Base-by-base conservation (phyloP, 2,888 invertebrate genomes). In the Elegia similella region DNA sequence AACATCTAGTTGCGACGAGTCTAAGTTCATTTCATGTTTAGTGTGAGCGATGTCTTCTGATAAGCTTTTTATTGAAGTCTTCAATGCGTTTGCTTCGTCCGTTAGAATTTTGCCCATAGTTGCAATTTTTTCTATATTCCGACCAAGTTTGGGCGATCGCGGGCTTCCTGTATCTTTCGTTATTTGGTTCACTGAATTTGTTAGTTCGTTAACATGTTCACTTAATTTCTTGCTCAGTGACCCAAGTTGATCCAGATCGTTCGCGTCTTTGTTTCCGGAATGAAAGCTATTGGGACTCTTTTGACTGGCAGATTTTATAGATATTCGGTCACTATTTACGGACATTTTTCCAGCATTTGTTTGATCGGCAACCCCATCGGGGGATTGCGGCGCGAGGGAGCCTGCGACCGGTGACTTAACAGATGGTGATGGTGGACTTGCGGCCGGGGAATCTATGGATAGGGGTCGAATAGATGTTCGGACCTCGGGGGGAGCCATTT, bases 91-190 rank as follows among this genome's bases (percentile, higher is more conserved):
- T 0, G 90, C 89, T 76, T 91, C 90, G 62, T 77, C 73, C 7
- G 87, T 87, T 6, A 91, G 74, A 46, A 79, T 70, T 76, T 82
- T 82, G 62, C 88, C 88, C 86, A 89, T 88, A 13, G 70, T 69
- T 1, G 86, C 77, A 55, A 88, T 88, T 76, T 84, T 88, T 58
- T 86, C 80, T 38, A 90, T 82, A 61, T 88, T 86, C 42, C 69
- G 79, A 29, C 69, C 72, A 38, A 81, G 61, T 15, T 64, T 62
- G 15, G 77, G 75, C 6, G 75, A 67, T 52, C 75, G 64, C 2
- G 74, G 55, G 17, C 30, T 42, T 7, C 30, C 12, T 38, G 38
- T 7, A 8, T 42, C 42, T 43, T 43, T 43, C 6, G 43, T 29
- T n/a, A 42, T n/a, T 29, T 30, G 1, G 29, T 53, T 29, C 7